Evolutionary conservation across 2,888 invertebrate genomes (phyloP).

Genomic region (Capitulum mitella): DNA sequence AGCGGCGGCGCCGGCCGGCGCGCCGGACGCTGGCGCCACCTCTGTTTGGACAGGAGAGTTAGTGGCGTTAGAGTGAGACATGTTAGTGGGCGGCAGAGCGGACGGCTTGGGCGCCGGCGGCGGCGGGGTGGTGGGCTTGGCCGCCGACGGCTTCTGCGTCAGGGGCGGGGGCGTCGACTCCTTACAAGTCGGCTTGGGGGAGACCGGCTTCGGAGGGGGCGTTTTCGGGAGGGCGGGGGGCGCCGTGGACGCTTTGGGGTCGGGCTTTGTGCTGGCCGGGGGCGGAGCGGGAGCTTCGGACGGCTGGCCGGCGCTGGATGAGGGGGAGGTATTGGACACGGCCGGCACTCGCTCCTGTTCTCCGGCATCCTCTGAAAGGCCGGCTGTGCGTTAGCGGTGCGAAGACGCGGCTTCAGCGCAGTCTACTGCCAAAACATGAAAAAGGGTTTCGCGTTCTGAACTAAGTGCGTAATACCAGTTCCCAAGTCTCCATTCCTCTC

Average conservation of each 20-base stretch:
- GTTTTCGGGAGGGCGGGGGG: constrained; percentile 1
- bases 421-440: too few species aligned
- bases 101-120: not conserved
- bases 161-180: not conserved
- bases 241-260: not conserved
- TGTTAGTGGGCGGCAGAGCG: not conserved
- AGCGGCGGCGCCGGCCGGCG: not conserved
- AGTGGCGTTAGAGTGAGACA: not conserved
- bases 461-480: too few species aligned
- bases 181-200: not conserved
- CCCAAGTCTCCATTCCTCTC: too few species aligned
- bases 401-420: too few species aligned
- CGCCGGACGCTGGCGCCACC: not conserved
- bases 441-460: too few species aligned
- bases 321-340: not conserved
- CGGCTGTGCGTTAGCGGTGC: not conserved
- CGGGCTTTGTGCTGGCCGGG: not conserved
- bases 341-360: not conserved
- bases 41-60: constrained; percentile 16
- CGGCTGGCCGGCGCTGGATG: not conserved
- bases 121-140: not conserved
- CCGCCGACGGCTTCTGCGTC: not conserved
- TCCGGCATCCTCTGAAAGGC: not conserved
- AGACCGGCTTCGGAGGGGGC: not conserved
- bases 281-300: not conserved